These are phyloP conservation scores for Hystrix cristata DNA, from an alignment of 2,113 vertebrate species.

Conservation along the genomic window DNA sequence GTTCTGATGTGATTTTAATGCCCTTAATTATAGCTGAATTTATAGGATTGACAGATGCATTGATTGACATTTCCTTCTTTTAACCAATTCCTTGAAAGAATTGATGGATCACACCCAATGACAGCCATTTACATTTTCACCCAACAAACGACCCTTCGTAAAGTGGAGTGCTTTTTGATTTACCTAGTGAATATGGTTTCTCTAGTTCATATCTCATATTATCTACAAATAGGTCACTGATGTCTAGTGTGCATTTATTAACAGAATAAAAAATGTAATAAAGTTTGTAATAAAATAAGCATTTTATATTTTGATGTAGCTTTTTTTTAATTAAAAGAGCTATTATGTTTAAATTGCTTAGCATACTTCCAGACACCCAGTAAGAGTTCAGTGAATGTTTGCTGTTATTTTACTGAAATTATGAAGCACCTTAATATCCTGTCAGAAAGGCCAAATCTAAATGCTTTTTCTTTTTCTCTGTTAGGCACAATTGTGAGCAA, in stretches of 20 bases:
- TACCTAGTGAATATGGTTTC: slow-evolving; percentile 28
- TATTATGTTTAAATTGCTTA: slow-evolving; percentile 29
- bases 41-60: slow-evolving; percentile 17
- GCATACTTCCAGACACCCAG: not conserved
- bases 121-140: not conserved
- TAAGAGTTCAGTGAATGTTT: slow-evolving; percentile 2
- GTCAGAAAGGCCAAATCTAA: not conserved
- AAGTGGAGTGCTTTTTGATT: not conserved
- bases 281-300: slow-evolving; percentile 59
- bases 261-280: slow-evolving; percentile 41
- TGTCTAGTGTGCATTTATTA: slow-evolving; percentile 46
- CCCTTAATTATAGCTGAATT: slow-evolving; percentile 14
- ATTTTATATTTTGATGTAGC: slow-evolving; percentile 50
- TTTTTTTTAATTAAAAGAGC: not conserved
- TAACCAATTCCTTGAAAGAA: slow-evolving; percentile 43
- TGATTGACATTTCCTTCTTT: slow-evolving; percentile 14
- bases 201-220: not conserved
- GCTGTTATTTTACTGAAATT: slow-evolving; percentile 23
- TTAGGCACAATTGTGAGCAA: not conserved
- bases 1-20: slow-evolving; percentile 14
- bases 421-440: not conserved
- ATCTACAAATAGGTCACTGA: not conserved
- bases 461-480: not conserved
- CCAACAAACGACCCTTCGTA: slow-evolving; percentile 4
- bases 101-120: not conserved